Base-by-base conservation (phyloP, 2,797 vertebrate species). In the Emydoidea blandingii region DNA sequence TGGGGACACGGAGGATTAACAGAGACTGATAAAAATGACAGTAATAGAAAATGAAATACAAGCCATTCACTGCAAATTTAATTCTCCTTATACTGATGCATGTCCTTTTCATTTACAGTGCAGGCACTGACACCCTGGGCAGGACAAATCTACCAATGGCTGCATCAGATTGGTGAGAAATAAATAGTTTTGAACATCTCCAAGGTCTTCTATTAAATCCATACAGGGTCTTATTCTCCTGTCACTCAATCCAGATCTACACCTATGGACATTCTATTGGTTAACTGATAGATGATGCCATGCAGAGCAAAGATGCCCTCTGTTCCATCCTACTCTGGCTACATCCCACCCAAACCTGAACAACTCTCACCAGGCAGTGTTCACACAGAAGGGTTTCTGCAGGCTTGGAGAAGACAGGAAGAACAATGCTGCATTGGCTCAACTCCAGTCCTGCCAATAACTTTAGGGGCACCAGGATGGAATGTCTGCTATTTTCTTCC, bases 41-140 rank as follows among this genome's bases (percentile, higher is more conserved):
- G 81, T 15, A 79, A 81, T 12, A 87, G 74, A 95, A 95, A 83
- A 92, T 92, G 1, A 95, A 97, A 95, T 90, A 79, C 44, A 89
- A 95, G 37, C 6, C 65, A 79, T 62, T 88, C 53, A 41, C 50
- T 92, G 83, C 50, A 92, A 93, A 85, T 93, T 78, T 92, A 82
- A 94, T 94, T 97, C 86, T 90, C 11, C 81, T 81, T n/a, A 86
- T 92, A 84, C 83, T 68, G 57, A 88, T 91, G 37, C 34, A 16
- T 8, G 25, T 79, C 82, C 85, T 92, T 85, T 85, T 65, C 65
- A 79, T 85, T 84, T 80, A 41, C 0, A 1, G 86, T 83, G 81
- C 79, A 85, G 23, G 53, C 3, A 0, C 78, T 89, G 76, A 74
- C 92, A 91, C 72, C 76, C 89, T 80, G 89, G 83, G 90, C 81